These are phyloP conservation scores for Propithecus perrieri DNA, from an alignment of 2,797 vertebrate species.

Conservation along the genomic window DNA sequence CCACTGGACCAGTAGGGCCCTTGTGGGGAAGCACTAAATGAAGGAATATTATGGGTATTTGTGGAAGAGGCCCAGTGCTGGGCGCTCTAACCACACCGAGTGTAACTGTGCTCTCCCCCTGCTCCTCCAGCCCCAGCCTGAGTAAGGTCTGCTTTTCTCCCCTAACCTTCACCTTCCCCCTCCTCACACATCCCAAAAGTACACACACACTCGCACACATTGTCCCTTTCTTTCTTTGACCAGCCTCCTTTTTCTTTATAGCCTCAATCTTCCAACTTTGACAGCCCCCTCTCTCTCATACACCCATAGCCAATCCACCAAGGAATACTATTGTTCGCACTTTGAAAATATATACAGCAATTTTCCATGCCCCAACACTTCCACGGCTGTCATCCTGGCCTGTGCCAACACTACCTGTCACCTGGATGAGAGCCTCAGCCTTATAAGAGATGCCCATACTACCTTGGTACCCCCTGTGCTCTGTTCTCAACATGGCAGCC, in stretches of 20 bases:
- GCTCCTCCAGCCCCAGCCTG: background rate
- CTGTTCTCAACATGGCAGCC: background rate
- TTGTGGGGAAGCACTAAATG: background rate
- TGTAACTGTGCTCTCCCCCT: background rate
- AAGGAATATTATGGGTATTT: background rate
- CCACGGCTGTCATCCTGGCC: too few species aligned
- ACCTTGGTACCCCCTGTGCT: background rate
- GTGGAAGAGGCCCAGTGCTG: too few species aligned
- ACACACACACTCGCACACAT: background rate
- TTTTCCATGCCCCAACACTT: background rate
- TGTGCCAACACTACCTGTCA: background rate
- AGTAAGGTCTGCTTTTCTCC: background rate
- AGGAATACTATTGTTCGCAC: background rate
- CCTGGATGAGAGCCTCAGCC: background rate
- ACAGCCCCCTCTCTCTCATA: background rate
- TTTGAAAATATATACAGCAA: background rate
- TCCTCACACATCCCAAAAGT: background rate
- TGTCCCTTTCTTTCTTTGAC: background rate
- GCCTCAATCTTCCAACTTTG: background rate
- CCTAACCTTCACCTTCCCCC: background rate
- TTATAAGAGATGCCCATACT: background rate
- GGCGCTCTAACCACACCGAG: background rate
- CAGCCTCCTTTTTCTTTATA: background rate
- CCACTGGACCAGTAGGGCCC: background rate
- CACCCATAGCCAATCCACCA: background rate